Evolutionary conservation across 2,888 invertebrate species (phyloP).

Genomic region (Coelinius sp.): DNA sequence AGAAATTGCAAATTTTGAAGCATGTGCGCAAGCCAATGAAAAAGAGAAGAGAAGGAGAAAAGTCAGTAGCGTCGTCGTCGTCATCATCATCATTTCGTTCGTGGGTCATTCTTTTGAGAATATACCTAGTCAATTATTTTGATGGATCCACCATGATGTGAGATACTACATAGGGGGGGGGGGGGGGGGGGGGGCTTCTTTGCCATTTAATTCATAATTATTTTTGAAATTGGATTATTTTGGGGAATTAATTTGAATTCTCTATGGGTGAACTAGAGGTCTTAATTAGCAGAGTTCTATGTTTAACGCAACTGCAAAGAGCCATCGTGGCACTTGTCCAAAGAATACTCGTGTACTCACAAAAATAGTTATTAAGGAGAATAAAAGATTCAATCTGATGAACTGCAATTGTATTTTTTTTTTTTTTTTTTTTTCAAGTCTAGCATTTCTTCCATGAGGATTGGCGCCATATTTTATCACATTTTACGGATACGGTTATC

Average conservation of each 20-base stretch:
- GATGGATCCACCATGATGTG: background rate
- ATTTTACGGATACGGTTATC: background rate
- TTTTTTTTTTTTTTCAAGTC: background rate
- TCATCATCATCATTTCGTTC: too few relatives aligned
- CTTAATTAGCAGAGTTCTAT: conserved; percentile 34
- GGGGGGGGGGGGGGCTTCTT: conserved; percentile 38
- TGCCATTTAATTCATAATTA: too few relatives aligned
- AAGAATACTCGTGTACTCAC: background rate
- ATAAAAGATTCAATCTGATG: background rate
- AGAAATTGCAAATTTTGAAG: conserved; percentile 60
- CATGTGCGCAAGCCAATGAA: conserved; percentile 47
- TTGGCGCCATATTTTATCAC: conserved; percentile 10
- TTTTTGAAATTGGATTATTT: too few relatives aligned
- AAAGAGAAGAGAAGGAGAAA: conserved; percentile 31
- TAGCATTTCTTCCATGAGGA: too few relatives aligned
- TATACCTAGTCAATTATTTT: background rate
- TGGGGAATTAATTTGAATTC: too few relatives aligned
- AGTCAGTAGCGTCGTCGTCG: background rate
- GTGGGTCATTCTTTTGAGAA: background rate
- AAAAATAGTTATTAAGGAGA: conserved; percentile 11
- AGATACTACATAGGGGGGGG: background rate
- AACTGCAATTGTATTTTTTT: too few relatives aligned
- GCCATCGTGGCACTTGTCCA: background rate
- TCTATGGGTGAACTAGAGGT: background rate
- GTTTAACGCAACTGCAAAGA: conserved; percentile 34